Percentiles rank a stretch among this genome's conserved stretches.
Conservation (phyloP, 2,113 vertebrate species). For the Caretta caretta region DNA sequence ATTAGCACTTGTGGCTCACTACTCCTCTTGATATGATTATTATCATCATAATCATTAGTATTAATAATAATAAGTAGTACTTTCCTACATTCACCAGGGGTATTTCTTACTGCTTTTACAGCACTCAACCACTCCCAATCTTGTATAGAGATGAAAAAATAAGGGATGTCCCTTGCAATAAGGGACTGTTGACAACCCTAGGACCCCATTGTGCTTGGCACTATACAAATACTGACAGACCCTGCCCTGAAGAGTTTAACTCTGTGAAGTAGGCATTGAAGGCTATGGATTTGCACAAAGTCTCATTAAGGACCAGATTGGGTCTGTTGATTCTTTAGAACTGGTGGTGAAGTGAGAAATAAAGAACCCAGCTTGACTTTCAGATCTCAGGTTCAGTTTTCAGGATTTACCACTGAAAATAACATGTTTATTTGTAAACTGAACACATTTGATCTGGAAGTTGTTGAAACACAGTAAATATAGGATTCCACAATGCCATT, state of each 20-base stretch:
- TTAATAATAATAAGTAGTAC: background rate
- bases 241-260: background rate
- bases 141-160: too few species aligned
- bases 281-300: background rate
- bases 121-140: background rate
- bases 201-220: background rate
- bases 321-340: background rate
- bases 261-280: background rate
- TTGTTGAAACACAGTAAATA: background rate
- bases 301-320: background rate
- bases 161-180: background rate
- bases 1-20: background rate
- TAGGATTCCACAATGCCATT: background rate
- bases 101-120: background rate
- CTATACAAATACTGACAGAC: background rate
- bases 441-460: background rate
- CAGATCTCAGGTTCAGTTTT: background rate
- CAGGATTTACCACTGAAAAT: background rate
- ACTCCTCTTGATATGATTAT: background rate
- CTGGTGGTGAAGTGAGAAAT: background rate
- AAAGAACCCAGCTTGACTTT: background rate
- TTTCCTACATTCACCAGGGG: background rate
- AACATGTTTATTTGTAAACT: background rate
- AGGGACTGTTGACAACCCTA: background rate
- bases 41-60: too few species aligned